A percentile compares a stretch with the other conserved stretches of the same genome.
phyloP scores from a whole-genome alignment of 2,113 vertebrate species.

The Phalacrocorax brasilianus region DNA sequence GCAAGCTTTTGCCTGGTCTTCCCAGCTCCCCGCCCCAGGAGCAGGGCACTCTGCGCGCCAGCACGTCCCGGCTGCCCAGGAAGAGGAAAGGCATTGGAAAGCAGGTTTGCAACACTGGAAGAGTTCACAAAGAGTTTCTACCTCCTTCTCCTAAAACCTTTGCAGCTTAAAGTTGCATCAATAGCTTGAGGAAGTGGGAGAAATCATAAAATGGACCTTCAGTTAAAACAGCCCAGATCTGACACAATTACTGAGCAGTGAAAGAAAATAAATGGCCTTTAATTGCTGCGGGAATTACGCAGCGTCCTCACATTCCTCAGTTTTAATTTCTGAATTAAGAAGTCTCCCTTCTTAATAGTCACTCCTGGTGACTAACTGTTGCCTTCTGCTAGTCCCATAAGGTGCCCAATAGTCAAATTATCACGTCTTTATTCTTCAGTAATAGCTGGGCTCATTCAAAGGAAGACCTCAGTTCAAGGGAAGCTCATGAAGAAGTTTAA shows the following conservation, averaged over 20 bases:
- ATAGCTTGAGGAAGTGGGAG: not conserved
- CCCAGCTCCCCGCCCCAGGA: not conserved
- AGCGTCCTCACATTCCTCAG: not conserved
- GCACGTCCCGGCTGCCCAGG: rapidly evolving
- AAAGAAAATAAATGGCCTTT: not conserved
- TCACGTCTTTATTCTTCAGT: not conserved
- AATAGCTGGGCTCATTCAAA: not conserved
- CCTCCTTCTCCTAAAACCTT: not conserved
- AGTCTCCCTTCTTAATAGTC: not conserved
- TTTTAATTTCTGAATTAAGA: not conserved
- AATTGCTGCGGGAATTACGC: not conserved
- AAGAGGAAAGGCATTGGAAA: not conserved
- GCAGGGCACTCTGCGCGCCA: rapidly evolving
- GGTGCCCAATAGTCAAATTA: not conserved
- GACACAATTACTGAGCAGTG: not conserved
- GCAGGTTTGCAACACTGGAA: not conserved
- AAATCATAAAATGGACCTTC: not conserved
- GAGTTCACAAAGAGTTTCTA: not conserved
- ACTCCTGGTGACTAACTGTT: not conserved
- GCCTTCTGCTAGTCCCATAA: not conserved
- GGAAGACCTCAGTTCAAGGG: not conserved
- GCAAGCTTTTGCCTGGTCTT: not conserved
- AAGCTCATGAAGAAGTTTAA: slow-evolving; percentile 7
- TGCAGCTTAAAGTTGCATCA: not conserved
- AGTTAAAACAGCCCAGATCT: not conserved